Evolutionary conservation across 2,888 invertebrate species (phyloP).

Genomic region (Eupithecia insigniata): DNA sequence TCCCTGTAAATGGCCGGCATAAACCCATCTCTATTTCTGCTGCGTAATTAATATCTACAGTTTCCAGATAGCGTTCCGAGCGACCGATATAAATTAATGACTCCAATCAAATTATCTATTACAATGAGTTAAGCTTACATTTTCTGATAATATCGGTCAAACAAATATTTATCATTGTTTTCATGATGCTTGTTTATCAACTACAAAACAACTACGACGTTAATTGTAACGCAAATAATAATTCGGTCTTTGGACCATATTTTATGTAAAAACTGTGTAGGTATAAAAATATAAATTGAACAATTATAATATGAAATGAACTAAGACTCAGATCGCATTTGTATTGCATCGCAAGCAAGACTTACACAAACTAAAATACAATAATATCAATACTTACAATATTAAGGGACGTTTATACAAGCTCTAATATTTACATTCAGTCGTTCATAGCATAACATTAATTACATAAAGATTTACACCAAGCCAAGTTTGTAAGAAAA

Average conservation of each 20-base stretch:
- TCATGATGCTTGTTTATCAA: conserved; percentile 2
- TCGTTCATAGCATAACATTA: conserved; percentile 55
- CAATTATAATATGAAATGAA: conserved; percentile 45
- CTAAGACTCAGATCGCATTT: conserved; percentile 66
- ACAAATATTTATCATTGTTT: conserved; percentile 30
- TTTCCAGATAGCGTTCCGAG: not conserved
- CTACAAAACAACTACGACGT: conserved; percentile 9
- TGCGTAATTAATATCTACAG: not conserved
- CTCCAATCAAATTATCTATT: conserved; percentile 21
- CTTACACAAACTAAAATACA: conserved; percentile 63
- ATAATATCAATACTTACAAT: conserved; percentile 45
- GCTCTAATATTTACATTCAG: conserved; percentile 72
- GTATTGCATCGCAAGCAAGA: too few relatives aligned
- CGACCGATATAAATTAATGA: not conserved
- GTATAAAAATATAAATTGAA: conserved; percentile 48
- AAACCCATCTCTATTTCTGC: too few relatives aligned
- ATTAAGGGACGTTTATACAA: conserved; percentile 59
- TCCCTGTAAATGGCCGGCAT: too few relatives aligned
- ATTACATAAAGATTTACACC: conserved; percentile 37
- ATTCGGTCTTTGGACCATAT: conserved; percentile 25
- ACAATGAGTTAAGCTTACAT: conserved; percentile 18
- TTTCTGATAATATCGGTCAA: conserved; percentile 26
- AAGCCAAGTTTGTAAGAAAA: conserved; percentile 47
- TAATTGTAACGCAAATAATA: conserved; percentile 15
- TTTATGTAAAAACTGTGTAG: conserved; percentile 63